These are phyloP conservation scores for Macrosoma leucophasiata DNA, from an alignment of 2,888 invertebrate genomes.

Conservation along the genomic window DNA sequence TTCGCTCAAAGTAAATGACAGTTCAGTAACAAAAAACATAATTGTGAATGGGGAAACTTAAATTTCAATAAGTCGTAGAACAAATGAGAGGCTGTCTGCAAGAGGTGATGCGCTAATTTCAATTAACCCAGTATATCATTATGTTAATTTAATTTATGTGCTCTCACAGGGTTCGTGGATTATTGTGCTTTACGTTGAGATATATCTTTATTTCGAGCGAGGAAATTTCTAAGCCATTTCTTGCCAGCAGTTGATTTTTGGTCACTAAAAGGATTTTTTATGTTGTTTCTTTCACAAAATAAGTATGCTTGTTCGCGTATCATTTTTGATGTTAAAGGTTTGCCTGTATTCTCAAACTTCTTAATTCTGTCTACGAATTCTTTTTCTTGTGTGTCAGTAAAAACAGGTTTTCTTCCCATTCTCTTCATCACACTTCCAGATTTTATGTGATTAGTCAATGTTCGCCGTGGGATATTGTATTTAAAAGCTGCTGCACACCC, in stretches of 20 bases:
- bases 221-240: slow-evolving; percentile 2
- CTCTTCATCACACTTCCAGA: slow-evolving; percentile 10
- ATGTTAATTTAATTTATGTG: no score
- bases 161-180: no score
- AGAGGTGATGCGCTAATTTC: no score
- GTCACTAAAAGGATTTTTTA: slow-evolving; percentile 3
- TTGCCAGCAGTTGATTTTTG: slow-evolving; percentile 3
- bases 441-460: slow-evolving; percentile 12
- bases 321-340: slow-evolving; percentile 4
- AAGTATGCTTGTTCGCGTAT: slow-evolving; percentile 6
- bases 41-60: no score
- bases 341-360: no score
- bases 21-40: no score
- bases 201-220: not conserved
- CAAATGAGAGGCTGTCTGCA: no score
- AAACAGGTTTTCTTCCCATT: slow-evolving; percentile 14
- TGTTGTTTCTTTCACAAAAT: slow-evolving; percentile 6
- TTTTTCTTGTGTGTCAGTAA: slow-evolving; percentile 15
- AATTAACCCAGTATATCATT: no score
- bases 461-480: slow-evolving; percentile 13
- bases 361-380: slow-evolving; percentile 13
- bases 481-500: slow-evolving; percentile 10
- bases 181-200: slow-evolving; percentile 1
- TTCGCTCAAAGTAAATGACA: no score
- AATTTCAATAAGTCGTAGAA: no score